Conservation (phyloP, 2,797 vertebrate species). For the Percopsis omiscomaycus region DNA sequence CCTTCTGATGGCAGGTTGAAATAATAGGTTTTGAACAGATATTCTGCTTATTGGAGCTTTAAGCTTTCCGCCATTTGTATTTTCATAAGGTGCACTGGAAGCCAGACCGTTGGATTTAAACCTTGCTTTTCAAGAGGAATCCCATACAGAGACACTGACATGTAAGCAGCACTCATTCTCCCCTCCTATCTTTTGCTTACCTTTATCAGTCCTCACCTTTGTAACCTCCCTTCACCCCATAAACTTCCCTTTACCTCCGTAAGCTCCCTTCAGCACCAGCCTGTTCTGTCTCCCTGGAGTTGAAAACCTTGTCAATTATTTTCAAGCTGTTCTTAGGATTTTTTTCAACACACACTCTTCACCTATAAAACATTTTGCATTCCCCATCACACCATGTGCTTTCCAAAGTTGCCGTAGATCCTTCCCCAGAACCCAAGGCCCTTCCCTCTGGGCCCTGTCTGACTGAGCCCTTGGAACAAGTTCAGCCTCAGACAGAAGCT, state of each 20-base stretch:
- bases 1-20: too few species aligned
- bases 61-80: conserved; percentile 3
- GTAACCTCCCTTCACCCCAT: conserved; percentile 11
- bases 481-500: conserved; percentile 14
- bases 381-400: too few species aligned
- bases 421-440: conserved; percentile 36
- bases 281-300: not conserved
- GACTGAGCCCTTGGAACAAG: conserved; percentile 15
- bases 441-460: not conserved
- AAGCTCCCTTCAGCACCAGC: not conserved
- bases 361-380: too few species aligned
- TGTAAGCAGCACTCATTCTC: conserved; percentile 44
- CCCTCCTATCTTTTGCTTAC: not conserved
- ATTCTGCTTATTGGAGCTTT: not conserved
- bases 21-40: too few species aligned
- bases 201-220: not conserved
- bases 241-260: conserved; percentile 2
- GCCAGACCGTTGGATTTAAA: conserved; percentile 53
- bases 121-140: conserved; percentile 61
- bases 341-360: too few species aligned
- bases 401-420: conserved; percentile 1
- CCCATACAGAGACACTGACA: conserved; percentile 27
- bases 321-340: not conserved
- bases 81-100: conserved; percentile 46
- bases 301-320: not conserved